Evolutionary conservation across 1,140 invertebrate species (phyloP).

Genomic region (Calephelis virginiensis): DNA sequence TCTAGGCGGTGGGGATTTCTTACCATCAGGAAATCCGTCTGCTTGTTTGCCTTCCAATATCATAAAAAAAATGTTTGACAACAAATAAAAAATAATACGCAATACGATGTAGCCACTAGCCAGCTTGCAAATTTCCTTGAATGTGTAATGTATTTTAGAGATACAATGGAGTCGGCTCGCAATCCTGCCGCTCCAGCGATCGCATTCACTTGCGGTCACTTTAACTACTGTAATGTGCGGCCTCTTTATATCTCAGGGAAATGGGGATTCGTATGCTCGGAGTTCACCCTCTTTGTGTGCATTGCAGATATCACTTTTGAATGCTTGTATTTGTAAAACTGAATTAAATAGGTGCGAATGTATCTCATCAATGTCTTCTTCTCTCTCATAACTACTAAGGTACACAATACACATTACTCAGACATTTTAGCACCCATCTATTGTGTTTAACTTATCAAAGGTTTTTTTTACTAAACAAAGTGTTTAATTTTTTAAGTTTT

Average conservation of each 20-base stretch:
- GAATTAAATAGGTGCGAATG: not conserved
- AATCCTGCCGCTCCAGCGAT: slow-evolving; percentile 49
- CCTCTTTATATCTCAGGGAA: slow-evolving; percentile 46
- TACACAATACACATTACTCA: too few species aligned
- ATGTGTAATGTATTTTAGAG: slow-evolving; percentile 42
- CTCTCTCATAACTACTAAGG: too few species aligned
- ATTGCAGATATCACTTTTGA: slow-evolving; percentile 10
- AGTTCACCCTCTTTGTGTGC: slow-evolving; percentile 38
- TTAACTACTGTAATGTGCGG: slow-evolving; percentile 52
- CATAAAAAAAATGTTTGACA: too few species aligned
- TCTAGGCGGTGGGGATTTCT: too few species aligned
- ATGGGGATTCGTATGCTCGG: slow-evolving; percentile 9
- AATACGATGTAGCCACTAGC: slow-evolving; percentile 9
- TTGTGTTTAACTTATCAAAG: too few species aligned
- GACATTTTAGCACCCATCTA: too few species aligned
- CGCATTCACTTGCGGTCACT: slow-evolving; percentile 56
- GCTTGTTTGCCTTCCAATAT: too few species aligned
- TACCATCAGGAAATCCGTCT: too few species aligned
- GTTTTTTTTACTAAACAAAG: too few species aligned
- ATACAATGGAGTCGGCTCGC: slow-evolving; percentile 39
- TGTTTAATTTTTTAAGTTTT: too few species aligned
- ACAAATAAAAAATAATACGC: too few species aligned
- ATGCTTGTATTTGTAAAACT: not conserved
- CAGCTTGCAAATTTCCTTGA: slow-evolving; percentile 20
- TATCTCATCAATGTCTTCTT: not conserved